Percentiles rank a stretch among this genome's conserved stretches.
These are phyloP conservation scores for Atta texana DNA, from an alignment of 1,140 invertebrate species.

Conservation along the genomic window DNA sequence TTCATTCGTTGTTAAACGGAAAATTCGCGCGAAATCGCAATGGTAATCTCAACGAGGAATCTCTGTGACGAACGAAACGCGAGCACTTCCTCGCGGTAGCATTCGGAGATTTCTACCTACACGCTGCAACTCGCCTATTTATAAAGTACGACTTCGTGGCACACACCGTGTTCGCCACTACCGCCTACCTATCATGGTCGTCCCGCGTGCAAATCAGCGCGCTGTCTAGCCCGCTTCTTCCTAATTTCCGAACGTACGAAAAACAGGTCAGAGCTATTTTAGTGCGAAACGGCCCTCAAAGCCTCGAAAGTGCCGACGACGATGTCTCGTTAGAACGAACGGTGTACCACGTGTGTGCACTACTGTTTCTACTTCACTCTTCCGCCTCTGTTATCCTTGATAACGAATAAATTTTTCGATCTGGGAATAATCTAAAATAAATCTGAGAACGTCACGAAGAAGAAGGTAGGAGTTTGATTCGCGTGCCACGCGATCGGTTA, in stretches of 20 bases:
- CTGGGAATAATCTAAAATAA: neutral
- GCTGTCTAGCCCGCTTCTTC: constrained; percentile 64
- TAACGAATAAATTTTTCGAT: neutral
- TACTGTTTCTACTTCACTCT: neutral
- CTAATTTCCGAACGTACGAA: constrained; percentile 70
- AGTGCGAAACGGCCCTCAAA: constrained; percentile 71
- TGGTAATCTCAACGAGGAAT: constrained; percentile 48
- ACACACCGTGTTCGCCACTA: constrained; percentile 38
- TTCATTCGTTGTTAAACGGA: constrained; percentile 2
- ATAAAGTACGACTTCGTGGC: constrained; percentile 73
- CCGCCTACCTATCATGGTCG: constrained; percentile 73
- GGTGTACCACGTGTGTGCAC: neutral
- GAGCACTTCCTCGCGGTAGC: constrained; percentile 60
- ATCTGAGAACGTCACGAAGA: constrained; percentile 1
- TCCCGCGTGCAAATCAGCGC: constrained; percentile 71
- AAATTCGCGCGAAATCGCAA: neutral
- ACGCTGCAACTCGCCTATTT: constrained; percentile 71
- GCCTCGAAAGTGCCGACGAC: constrained; percentile 40
- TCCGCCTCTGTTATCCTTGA: neutral
- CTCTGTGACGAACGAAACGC: constrained; percentile 38
- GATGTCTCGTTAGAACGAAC: constrained; percentile 10
- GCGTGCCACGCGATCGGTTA: neutral
- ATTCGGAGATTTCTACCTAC: constrained; percentile 36
- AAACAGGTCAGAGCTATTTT: constrained; percentile 76
- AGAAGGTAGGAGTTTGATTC: constrained; percentile 15